Conservation (phyloP, 2,888 invertebrate genomes). For the Thecocarcelia acutangulata region DNA sequence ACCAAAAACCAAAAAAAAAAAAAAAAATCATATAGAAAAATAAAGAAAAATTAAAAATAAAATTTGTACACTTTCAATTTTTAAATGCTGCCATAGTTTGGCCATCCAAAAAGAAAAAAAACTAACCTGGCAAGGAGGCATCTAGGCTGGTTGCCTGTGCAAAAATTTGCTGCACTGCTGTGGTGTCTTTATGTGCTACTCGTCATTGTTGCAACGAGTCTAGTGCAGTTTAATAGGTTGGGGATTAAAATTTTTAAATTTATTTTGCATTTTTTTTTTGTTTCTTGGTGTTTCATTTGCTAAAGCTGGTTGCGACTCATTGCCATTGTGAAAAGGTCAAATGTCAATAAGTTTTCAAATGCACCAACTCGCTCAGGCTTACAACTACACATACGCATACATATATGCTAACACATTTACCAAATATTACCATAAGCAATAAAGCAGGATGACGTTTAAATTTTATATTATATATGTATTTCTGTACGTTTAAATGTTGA, state of each 20-base stretch:
- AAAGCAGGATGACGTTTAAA: constrained; percentile 56
- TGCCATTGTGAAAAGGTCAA: constrained; percentile 69
- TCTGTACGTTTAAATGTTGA: not conserved
- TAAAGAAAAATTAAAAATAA: constrained; percentile 21
- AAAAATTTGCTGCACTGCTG: constrained; percentile 34
- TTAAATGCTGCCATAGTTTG: constrained; percentile 59
- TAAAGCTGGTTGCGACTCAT: constrained; percentile 52
- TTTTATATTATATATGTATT: constrained; percentile 27
- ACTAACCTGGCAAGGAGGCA: constrained; percentile 9
- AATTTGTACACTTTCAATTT: constrained; percentile 69
- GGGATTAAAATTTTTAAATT: constrained; percentile 54
- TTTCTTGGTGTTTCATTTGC: constrained; percentile 19
- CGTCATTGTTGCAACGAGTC: constrained; percentile 37
- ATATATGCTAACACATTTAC: constrained; percentile 1
- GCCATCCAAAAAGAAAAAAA: constrained; percentile 19
- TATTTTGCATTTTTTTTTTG: constrained; percentile 20
- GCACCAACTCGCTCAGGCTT: constrained; percentile 20
- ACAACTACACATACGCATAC: not conserved
- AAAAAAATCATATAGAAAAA: not conserved
- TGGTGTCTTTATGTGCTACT: constrained; percentile 11
- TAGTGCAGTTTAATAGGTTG: constrained; percentile 62
- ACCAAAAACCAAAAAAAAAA: constrained; percentile 27
- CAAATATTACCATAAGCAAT: constrained; percentile 41
- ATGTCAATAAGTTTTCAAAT: constrained; percentile 63
- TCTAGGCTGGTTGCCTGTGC: constrained; percentile 27